Percentiles rank a stretch among this genome's conserved stretches.
phyloP scores from a whole-genome alignment of 2,113 vertebrate species.

The Euleptes europaea region DNA sequence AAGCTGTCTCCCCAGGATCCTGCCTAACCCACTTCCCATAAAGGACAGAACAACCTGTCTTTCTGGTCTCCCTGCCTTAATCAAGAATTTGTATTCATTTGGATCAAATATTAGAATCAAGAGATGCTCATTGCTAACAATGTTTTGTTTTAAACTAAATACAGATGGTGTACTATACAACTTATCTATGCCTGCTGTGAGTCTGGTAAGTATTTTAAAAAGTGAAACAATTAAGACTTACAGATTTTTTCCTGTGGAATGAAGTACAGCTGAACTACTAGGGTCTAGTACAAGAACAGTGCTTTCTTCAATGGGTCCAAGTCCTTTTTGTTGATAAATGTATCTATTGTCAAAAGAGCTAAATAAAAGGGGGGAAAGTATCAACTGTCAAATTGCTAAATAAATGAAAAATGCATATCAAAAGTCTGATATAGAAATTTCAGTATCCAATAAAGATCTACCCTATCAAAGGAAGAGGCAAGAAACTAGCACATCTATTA shows the following conservation, averaged over 20 bases:
- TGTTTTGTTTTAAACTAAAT: background rate
- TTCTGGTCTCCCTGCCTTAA: background rate
- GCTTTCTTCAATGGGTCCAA: conserved; percentile 91
- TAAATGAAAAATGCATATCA: conserved; percentile 38
- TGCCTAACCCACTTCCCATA: background rate
- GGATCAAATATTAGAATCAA: background rate
- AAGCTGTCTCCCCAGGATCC: too few species aligned
- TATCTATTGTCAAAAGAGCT: conserved; percentile 89
- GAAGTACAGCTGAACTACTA: conserved; percentile 80
- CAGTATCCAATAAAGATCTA: background rate
- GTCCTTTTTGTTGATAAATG: conserved; percentile 86
- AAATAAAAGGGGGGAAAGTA: conserved; percentile 42
- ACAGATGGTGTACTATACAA: background rate
- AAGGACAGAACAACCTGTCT: background rate
- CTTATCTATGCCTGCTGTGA: too few species aligned
- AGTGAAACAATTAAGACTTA: conserved; percentile 67
- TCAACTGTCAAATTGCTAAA: conserved; percentile 86
- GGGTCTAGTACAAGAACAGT: conserved; percentile 89
- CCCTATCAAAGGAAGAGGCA: background rate
- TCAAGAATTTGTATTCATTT: background rate
- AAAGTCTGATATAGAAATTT: conserved; percentile 28
- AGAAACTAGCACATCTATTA: background rate
- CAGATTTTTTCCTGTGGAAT: conserved; percentile 88
- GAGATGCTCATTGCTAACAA: background rate
- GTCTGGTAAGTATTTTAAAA: background rate